Conservation (phyloP, 2,888 invertebrate genomes). For the Clostera curtula region DNA sequence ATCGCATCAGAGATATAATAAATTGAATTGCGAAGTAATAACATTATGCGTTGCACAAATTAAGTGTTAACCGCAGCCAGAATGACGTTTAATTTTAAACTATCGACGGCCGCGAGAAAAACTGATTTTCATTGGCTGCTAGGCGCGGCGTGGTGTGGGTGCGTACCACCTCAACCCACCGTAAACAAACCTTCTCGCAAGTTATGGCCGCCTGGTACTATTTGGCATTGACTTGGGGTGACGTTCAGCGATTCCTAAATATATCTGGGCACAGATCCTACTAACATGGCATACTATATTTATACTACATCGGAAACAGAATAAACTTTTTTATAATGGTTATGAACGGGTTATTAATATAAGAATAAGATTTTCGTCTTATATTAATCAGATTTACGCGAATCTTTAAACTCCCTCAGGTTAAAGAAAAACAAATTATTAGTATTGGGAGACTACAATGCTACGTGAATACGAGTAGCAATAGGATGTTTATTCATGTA, state of each 20-base stretch:
- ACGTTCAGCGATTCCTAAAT: conserved; percentile 41
- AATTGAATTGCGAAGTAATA: conserved; percentile 68
- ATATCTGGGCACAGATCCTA: no score
- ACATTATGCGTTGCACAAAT: conserved; percentile 63
- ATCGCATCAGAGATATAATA: conserved; percentile 58
- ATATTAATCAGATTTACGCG: no score
- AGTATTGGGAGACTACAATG: no score
- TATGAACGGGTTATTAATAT: no score
- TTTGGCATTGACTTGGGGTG: conserved; percentile 71
- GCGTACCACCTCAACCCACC: conserved; percentile 27
- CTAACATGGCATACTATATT: no score
- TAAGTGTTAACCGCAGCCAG: conserved; percentile 66
- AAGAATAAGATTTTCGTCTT: no score
- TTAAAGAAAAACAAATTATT: no score
- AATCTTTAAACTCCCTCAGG: no score
- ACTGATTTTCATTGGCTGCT: conserved; percentile 55
- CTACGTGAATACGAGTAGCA: no score
- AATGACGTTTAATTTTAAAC: conserved; percentile 72
- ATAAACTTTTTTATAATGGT: no score
- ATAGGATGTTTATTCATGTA: no score
- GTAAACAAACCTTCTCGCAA: conserved; percentile 38
- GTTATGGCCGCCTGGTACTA: conserved; percentile 58
- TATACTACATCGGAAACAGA: no score
- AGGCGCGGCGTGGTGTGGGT: conserved; percentile 34
- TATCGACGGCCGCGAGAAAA: conserved; percentile 61